Evolutionary conservation across 2,113 vertebrate species (phyloP).

Genomic region (Cynoglossus semilaevis): DNA sequence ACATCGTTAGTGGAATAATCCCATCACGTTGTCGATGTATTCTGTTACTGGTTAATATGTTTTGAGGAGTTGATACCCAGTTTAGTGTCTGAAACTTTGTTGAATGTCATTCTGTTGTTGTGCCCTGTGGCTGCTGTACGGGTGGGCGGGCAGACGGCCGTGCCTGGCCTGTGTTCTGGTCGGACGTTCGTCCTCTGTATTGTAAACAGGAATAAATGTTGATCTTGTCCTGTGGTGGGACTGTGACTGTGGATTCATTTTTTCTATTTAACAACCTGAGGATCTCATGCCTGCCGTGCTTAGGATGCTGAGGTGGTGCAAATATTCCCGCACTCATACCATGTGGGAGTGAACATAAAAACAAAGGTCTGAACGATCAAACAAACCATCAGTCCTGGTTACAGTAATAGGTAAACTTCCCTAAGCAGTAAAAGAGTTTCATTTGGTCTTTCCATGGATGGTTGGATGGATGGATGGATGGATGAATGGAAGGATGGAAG

Average conservation of each 20-base stretch:
- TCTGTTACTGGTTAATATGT: too few species aligned
- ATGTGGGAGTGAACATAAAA: too few species aligned
- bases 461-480: background rate
- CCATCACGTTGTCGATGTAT: too few species aligned
- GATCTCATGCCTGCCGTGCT: constrained; percentile 30
- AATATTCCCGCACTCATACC: constrained; percentile 28
- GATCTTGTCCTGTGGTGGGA: constrained; percentile 47
- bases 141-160: constrained; percentile 68
- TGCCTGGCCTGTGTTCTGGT: constrained; percentile 45
- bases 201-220: constrained; percentile 69
- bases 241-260: constrained; percentile 57
- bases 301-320: constrained; percentile 37
- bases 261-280: constrained; percentile 56
- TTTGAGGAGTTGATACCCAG: too few species aligned
- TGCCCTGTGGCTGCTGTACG: constrained; percentile 42
- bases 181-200: constrained; percentile 58
- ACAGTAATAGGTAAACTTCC: too few species aligned
- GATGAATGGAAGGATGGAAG: background rate
- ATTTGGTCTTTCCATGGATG: too few species aligned
- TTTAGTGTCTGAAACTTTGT: too few species aligned
- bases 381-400: too few species aligned
- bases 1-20: too few species aligned
- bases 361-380: too few species aligned
- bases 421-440: too few species aligned
- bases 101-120: too few species aligned